Base-by-base conservation (phyloP, 2,113 vertebrate species). In the Spizaetus ornatus region DNA sequence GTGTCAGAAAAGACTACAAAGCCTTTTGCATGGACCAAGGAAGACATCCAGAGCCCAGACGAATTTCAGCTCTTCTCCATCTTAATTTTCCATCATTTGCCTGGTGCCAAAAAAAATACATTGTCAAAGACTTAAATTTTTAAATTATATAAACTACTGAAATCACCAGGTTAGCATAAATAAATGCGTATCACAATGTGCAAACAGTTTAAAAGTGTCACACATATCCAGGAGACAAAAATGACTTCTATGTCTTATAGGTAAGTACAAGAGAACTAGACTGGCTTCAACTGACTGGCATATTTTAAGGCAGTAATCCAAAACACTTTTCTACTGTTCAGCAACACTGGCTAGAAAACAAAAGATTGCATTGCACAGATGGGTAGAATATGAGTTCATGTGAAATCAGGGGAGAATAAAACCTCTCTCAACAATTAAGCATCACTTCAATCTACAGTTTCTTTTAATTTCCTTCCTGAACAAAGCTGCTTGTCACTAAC, bases 401-500 rank as follows among this genome's bases (percentile, higher is more conserved):
- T 65, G 79, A 90, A 94, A 90, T 85, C 70, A 82, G 40, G 20
- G 43, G 84, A 96, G 95, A 82, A 84, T 82, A 94, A 95, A 95
- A 93, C 19, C 32, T 91, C 66, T 79, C 81, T 85, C 43, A 93
- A 52, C 76, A 96, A 95, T 96, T 96, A 81, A 92, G 27, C 26
- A 81, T 73, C 58, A 61, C 36, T 88, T 90, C 52, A 95, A 43
- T 47, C 42, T 69, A 50, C 20, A 7, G 22, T 71, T 92, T 73
- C 32, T 70, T 88, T 80, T 80, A 29, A 81, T 95, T 86, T 62
- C 34, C 22, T 86, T 79, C 63, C 76, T 70, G 58, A 62, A 70
- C 36, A 86, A 93, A 83, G 56, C n/a, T 58, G 45, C 29, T 88
- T 83, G 76, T 90, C 82, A 62, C 16, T 45, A 70, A 53, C 53